These are phyloP conservation scores for Nebria brevicollis DNA, from an alignment of 2,888 invertebrate genomes.

Conservation along the genomic window DNA sequence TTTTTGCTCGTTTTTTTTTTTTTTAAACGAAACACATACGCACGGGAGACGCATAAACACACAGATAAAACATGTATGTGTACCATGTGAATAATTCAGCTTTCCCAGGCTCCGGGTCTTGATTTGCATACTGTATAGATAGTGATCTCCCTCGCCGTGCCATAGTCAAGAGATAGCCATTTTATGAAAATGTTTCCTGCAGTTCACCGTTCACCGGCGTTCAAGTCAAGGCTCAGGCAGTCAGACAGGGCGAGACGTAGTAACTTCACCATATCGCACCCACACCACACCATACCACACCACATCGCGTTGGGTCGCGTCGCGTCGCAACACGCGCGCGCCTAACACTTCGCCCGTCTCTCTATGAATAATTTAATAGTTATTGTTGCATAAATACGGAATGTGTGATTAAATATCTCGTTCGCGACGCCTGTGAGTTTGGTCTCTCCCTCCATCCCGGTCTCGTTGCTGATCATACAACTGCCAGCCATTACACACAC, in stretches of 20 bases:
- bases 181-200: slow-evolving; percentile 46
- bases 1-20: background rate
- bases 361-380: slow-evolving; percentile 47
- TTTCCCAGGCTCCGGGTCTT: slow-evolving; percentile 36
- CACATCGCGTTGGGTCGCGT: background rate
- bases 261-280: too few species aligned
- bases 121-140: slow-evolving; percentile 47
- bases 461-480: background rate
- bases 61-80: slow-evolving; percentile 29
- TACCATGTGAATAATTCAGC: slow-evolving; percentile 45
- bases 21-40: slow-evolving; percentile 22
- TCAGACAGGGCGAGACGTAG: slow-evolving; percentile 11
- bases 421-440: slow-evolving; percentile 31
- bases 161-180: slow-evolving; percentile 46
- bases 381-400: slow-evolving; percentile 47
- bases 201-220: slow-evolving; percentile 43
- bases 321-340: background rate
- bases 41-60: slow-evolving; percentile 22
- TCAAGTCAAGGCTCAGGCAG: slow-evolving; percentile 23
- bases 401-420: slow-evolving; percentile 47
- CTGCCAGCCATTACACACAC: background rate
- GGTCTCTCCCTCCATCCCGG: slow-evolving; percentile 4
- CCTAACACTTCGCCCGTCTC: slow-evolving; percentile 5
- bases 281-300: background rate
- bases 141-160: slow-evolving; percentile 43